Evolutionary conservation across 2,113 vertebrate genomes (phyloP), one percentile per base, ranked within the genome.

Genomic region (Ptychochromis oligacanthus): DNA sequence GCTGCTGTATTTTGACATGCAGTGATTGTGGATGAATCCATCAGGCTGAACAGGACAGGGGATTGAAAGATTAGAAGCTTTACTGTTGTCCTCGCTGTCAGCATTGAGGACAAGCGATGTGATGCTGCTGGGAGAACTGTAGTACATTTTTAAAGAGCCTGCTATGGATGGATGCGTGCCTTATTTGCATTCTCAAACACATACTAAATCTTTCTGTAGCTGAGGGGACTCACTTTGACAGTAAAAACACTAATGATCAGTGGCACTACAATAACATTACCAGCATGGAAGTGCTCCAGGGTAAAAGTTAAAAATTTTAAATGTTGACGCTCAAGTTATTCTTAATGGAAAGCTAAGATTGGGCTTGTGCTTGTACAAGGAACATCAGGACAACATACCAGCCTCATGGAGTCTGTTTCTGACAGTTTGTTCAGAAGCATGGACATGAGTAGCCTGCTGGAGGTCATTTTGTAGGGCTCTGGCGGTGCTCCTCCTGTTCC

Each of bases 141-240:
- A 10, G 43, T 62, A 59, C 81, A 72, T 90, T 81, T 88, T 83
- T 81, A 67, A 85, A 88, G n/a, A 86, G n/a, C 14, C 36, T 65
- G 22, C 36, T 62, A 75, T 81, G 28, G 28, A 72, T 43, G 62
- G 11, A 4, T 55, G n/a, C 20, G 18, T 75, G 52, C 28, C 56
- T 56, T 26, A 72, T 74, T 82, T 54, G 49, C 49, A 80, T 36
- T 56, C 46, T 80, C 7, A 6, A 59, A 85, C 26, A 26, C 55
- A 67, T 31, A 46, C 56, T 20, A 24, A 72, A 79, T 86, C 57
- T 58, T 31, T 46, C 12, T 80, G 43, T 40, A 18, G 52, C 9
- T 31, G n/a, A 55, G 40, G 43, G 56, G 17, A 22, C 31, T 34
- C 4, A 1, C 28, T 24, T 13, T 7, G 34, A 57, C 36, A 46